Conservation (phyloP, 2,888 invertebrate genomes). For the Lasioglossum vierecki region DNA sequence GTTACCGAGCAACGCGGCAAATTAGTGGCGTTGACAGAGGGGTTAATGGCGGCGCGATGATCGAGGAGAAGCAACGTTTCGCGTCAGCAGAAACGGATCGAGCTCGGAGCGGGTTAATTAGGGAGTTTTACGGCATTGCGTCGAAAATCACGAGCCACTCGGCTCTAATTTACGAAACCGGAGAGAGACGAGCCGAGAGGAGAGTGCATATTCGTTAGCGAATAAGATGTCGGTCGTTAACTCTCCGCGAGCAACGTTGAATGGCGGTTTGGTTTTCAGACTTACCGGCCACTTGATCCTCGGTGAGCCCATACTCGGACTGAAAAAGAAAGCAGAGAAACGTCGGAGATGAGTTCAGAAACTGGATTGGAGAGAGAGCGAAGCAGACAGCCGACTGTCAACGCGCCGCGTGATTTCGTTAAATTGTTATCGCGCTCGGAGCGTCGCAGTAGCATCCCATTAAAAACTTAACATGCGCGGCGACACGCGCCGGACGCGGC, state of each 20-base stretch:
- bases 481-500: neutral
- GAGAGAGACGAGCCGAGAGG: neutral
- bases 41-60: neutral
- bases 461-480: conserved; percentile 16
- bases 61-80: neutral
- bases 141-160: conserved; percentile 24
- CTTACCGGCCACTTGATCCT: conserved; percentile 94
- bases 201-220: neutral
- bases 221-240: conserved; percentile 3
- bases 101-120: conserved; percentile 29
- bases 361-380: neutral
- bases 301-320: conserved; percentile 94
- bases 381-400: neutral
- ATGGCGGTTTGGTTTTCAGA: conserved; percentile 9
- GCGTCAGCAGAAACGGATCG: neutral
- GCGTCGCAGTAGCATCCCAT: conserved; percentile 4
- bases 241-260: neutral
- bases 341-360: neutral
- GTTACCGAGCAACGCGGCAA: neutral
- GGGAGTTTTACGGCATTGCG: conserved; percentile 44
- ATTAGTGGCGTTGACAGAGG: neutral
- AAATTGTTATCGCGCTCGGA: conserved; percentile 29
- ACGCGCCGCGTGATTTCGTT: conserved; percentile 19
- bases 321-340: conserved; percentile 85
- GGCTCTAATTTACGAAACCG: conserved; percentile 37